A percentile compares a stretch with the other conserved stretches of the same genome.
These are phyloP conservation scores for Ophioderma brevispina DNA, from an alignment of 35 echinoderm and acorn worm genomes.

Conservation along the genomic window DNA sequence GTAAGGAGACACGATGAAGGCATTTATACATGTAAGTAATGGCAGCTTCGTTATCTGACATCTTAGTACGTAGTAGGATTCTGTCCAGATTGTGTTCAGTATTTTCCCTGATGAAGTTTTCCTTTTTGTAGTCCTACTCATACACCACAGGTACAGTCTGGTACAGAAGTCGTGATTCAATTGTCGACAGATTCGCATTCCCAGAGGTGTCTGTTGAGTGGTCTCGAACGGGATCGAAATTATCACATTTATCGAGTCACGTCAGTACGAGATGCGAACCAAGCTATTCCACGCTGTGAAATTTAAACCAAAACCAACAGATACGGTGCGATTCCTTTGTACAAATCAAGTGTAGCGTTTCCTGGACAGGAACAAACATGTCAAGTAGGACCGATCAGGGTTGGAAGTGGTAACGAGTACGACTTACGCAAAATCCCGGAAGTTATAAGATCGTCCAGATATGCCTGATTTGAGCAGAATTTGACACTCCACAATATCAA, in stretches of 20 bases:
- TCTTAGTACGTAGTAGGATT: background rate
- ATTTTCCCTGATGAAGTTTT: background rate
- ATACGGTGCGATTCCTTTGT: background rate
- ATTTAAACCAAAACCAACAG: background rate
- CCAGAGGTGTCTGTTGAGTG: background rate
- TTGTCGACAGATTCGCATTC: background rate
- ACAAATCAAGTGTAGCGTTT: background rate
- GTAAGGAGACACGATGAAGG: background rate
- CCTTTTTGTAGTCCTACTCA: background rate
- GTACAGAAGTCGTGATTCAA: background rate
- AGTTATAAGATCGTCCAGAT: background rate
- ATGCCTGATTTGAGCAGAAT: background rate
- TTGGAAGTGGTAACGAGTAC: background rate
- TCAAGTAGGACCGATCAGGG: background rate
- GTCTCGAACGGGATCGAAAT: background rate
- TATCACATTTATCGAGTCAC: background rate
- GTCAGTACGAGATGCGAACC: background rate
- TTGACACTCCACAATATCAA: background rate
- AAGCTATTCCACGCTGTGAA: background rate
- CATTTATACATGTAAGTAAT: background rate
- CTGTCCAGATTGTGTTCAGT: background rate
- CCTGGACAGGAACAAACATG: background rate
- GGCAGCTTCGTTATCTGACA: background rate
- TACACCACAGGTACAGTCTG: background rate
- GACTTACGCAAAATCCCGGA: background rate